These are phyloP conservation scores for Pelochelys cantorii DNA, from an alignment of 2,797 vertebrate genomes.

Conservation along the genomic window DNA sequence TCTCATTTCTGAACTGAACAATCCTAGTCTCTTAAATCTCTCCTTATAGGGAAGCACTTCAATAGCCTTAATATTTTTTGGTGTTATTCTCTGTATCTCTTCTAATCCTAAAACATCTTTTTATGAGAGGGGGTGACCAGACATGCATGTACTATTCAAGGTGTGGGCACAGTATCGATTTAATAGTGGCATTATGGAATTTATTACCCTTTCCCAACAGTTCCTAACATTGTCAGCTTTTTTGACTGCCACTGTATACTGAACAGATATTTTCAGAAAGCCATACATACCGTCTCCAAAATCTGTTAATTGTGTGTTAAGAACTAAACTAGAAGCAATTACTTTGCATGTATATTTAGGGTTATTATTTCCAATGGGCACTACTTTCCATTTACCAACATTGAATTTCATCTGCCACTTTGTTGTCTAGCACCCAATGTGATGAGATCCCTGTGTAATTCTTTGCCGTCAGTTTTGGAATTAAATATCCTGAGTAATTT, in stretches of 20 bases:
- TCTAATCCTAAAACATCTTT: background rate
- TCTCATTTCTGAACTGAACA: too few relatives aligned
- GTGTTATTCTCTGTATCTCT: background rate
- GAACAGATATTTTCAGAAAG: background rate
- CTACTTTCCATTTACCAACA: background rate
- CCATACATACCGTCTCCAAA: background rate
- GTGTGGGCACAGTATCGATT: background rate
- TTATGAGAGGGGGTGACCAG: background rate
- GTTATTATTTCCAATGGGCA: background rate
- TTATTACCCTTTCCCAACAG: background rate
- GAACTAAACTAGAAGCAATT: background rate
- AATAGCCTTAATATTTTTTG: background rate
- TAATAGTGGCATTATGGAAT: background rate
- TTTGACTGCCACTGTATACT: background rate
- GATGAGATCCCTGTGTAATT: background rate
- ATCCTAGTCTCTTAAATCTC: too few relatives aligned
- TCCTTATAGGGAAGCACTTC: background rate
- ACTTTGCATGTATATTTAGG: background rate
- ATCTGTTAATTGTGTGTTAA: background rate
- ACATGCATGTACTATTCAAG: background rate
- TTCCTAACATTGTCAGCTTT: background rate
- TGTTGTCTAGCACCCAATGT: background rate
- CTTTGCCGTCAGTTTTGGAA: background rate
- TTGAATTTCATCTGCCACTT: background rate
- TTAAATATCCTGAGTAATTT: background rate